Conservation (phyloP, 2,888 invertebrate species). For the Boloria selene region DNA sequence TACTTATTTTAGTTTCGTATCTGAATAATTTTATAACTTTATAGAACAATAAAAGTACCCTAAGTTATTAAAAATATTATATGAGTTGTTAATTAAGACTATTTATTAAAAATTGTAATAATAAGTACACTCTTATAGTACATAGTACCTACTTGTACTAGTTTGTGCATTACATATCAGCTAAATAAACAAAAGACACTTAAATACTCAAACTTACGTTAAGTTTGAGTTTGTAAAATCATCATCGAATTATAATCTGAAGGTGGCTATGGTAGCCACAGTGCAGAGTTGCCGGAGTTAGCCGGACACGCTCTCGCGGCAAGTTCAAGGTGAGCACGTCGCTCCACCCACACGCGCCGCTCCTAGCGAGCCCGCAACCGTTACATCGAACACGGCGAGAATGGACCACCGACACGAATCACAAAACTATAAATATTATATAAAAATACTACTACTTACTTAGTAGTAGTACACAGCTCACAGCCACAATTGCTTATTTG, state of each 20-base stretch:
- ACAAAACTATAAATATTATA: slow-evolving; percentile 47
- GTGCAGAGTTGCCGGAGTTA: slow-evolving; percentile 41
- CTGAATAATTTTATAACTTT: slow-evolving; percentile 11
- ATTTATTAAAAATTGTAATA: no score
- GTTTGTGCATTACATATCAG: no score
- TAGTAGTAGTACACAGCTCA: slow-evolving; percentile 53
- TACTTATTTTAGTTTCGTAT: not conserved
- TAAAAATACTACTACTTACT: not conserved
- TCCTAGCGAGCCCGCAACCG: slow-evolving; percentile 67
- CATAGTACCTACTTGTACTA: no score
- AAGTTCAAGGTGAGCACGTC: slow-evolving; percentile 82
- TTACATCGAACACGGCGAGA: slow-evolving; percentile 51
- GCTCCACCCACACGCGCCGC: slow-evolving; percentile 76
- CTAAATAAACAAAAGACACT: no score
- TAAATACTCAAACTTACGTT: no score
- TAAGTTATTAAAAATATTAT: not conserved
- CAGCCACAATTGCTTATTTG: slow-evolving; percentile 57
- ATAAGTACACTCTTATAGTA: no score
- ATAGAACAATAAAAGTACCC: slow-evolving; percentile 1
- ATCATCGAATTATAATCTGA: slow-evolving; percentile 50
- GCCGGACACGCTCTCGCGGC: slow-evolving; percentile 68
- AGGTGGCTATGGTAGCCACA: slow-evolving; percentile 37
- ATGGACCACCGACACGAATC: slow-evolving; percentile 63
- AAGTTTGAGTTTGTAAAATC: no score
- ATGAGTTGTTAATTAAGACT: not conserved